Base-by-base conservation (phyloP, 1,140 invertebrate genomes). In the Macrostomum lignano region DNA sequence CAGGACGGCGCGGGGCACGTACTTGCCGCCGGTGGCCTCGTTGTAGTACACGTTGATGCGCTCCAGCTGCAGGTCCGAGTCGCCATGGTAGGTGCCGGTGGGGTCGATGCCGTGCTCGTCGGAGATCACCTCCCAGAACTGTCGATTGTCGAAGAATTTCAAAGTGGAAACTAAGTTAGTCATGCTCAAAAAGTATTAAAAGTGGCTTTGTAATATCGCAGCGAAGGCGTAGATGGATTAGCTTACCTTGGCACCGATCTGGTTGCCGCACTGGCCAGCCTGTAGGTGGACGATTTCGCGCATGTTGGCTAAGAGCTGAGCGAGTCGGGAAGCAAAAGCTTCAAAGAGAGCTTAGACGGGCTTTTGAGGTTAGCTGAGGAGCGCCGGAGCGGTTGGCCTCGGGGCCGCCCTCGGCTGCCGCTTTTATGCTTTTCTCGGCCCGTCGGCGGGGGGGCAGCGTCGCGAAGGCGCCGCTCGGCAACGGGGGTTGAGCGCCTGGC, bases 41-140 rank as follows among this genome's bases (percentile, higher is more conserved):
- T 79, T 81, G 60, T 77, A 82, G 57, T 81, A 82, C n/a, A 82
- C 77, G 48, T 81, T 78, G 45, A 82, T 77, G 40, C 76, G 64
- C 51, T 82, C 77, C 35, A 77, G 52, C 50, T 82, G 77, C 11
- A 63, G 42, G 34, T 61, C 56, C 20, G 52, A 55, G 39, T 61
- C 60, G 6, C 61, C 61, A 36, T 57, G 54, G 40, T 63, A 63
- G 3, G 46, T 47, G 11, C 61, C 61, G 34, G 54, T 60, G 4
- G 58, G 59, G 39, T 63, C 57, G 28, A 63, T 62, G 13, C 61
- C 60, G 38, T 63, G 61, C 33, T 63, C 61, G 42, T 62, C 59
- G 17, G 58, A 59, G 33, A 61, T 60, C 17, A 62, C 55, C 41
- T 62, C 60, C 60, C 60, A 62, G 38, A 62, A 62, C 55, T 61